phyloP scores from a whole-genome alignment of 2,113 vertebrate species.

The Girardinichthys multiradiatus region DNA sequence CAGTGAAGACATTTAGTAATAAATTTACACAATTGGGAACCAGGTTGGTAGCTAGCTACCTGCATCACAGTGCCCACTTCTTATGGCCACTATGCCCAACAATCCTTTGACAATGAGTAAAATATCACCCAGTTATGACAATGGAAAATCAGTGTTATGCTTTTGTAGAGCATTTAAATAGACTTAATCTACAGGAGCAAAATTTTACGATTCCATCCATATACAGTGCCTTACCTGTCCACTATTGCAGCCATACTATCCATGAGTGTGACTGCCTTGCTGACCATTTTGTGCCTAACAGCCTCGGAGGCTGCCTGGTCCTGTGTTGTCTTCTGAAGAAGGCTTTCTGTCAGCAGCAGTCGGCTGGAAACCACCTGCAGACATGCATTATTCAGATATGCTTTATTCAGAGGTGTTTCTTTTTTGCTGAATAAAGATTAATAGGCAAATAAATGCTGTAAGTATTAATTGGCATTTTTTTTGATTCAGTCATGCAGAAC shows the following conservation, averaged over 20 bases:
- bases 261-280: slow-evolving; percentile 62
- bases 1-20: neutral
- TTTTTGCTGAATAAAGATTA: neutral
- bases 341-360: slow-evolving; percentile 63
- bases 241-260: slow-evolving; percentile 65
- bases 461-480: neutral
- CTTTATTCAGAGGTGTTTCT: too few relatives aligned
- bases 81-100: neutral
- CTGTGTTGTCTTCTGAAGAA: slow-evolving; percentile 60
- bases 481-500: neutral
- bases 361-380: slow-evolving; percentile 61
- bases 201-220: neutral
- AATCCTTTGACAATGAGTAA: neutral
- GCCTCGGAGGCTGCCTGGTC: slow-evolving; percentile 58
- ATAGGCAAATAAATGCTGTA: too few relatives aligned
- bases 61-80: neutral
- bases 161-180: neutral
- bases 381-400: neutral
- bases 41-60: neutral
- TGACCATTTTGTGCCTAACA: slow-evolving; percentile 61
- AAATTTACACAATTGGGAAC: neutral
- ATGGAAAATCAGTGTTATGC: neutral
- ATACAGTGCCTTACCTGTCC: slow-evolving; percentile 59
- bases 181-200: too few relatives aligned
- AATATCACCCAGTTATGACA: neutral